phyloP scores from a whole-genome alignment of 2,797 vertebrate species.

The Oceanodroma leucorhoa region DNA sequence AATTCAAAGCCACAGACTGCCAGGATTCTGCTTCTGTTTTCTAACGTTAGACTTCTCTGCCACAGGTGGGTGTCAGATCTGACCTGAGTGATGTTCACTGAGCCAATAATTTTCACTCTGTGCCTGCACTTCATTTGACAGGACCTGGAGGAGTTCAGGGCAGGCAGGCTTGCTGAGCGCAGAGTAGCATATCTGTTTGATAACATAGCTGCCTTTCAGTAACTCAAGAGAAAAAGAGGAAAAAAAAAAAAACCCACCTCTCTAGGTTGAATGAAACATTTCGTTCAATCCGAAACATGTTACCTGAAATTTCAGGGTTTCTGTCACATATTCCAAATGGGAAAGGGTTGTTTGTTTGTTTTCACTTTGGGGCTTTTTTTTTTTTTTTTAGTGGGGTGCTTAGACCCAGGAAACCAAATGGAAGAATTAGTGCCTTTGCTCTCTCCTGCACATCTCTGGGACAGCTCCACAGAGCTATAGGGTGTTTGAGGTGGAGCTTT shows the following conservation, averaged over 20 bases:
- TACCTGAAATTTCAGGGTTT: not conserved
- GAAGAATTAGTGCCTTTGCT: not conserved
- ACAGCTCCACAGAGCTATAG: not conserved
- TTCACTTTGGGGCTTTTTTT: not conserved
- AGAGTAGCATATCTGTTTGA: conserved; percentile 16
- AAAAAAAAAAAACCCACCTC: not conserved
- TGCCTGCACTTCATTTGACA: not conserved
- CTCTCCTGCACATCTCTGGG: not conserved
- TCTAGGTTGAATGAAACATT: not conserved
- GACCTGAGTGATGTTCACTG: conserved; percentile 23
- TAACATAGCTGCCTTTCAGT: conserved; percentile 11
- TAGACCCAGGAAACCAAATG: not conserved
- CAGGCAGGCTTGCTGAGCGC: not conserved
- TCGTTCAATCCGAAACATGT: not conserved
- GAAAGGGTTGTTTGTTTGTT: not conserved
- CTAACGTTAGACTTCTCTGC: not conserved
- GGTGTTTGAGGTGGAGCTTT: not conserved
- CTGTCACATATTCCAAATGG: not conserved
- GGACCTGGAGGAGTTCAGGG: conserved; percentile 18
- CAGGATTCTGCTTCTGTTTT: not conserved
- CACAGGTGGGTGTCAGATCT: conserved; percentile 24
- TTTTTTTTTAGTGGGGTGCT: not conserved
- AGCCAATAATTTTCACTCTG: conserved; percentile 30
- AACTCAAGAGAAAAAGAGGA: not conserved
- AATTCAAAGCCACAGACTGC: not conserved